Base-by-base conservation (phyloP, 64 coral and sea anemone species). In the Orbicella faveolata region DNA sequence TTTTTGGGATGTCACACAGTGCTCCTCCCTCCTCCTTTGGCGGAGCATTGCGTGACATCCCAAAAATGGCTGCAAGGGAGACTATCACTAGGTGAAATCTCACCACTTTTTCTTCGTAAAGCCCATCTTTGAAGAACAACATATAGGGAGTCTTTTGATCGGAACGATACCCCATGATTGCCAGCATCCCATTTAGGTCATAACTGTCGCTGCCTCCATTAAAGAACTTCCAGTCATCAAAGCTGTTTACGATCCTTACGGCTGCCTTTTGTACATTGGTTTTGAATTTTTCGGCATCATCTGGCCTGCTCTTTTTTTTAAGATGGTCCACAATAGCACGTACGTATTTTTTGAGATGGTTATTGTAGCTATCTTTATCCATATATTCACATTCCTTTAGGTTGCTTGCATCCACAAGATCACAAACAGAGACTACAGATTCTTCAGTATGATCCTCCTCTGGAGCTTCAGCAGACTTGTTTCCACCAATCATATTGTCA, bases 391-490 rank as follows among this genome's bases (percentile, higher is more conserved):
- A 0, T 74, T 70, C 63, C 12, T 12, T 17, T 36, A 86, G 65
- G 0, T 34, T 69, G 83, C 44, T 69, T n/a, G 25, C 33, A 14
- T 39, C 3, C 7, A 73, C 83, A 19, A 86, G 26, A 23, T 86
- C 8, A 36, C 44, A 13, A 2, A 30, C 64, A 20, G 52, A 52
- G 7, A 15, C 12, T 2, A 2, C 15, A 11, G 17, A 4, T 20
- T 86, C 83, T 1, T 70, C 83, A 19, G n/a, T 34, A 44, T 86
- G 54, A 21, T 21, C 30, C 26, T 33, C 64, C 8, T 86, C 83
- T 6, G 1, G 0, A 80, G 54, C 52, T 34, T 86, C 83, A 15
- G 83, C 83, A 86, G 83, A 86, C 63, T 86, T 86, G 63, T 86
- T 86, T 23, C 83, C 83, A 72, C 83, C 83, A 86, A 86, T 72